Evolutionary conservation across 2,797 vertebrate species (phyloP).

Genomic region (Lacerta viridis): DNA sequence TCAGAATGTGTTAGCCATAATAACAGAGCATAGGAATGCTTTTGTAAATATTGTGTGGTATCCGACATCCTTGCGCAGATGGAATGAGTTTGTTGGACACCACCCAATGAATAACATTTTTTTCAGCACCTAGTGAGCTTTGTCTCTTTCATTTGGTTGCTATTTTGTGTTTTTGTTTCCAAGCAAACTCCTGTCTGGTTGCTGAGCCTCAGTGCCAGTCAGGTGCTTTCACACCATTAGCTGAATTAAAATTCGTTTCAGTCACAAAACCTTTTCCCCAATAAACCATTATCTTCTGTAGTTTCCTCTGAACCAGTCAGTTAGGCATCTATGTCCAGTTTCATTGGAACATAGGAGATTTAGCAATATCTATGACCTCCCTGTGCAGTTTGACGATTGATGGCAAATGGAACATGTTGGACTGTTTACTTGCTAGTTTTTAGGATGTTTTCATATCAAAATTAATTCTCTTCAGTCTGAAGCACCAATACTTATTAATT

Average conservation of each 20-base stretch:
- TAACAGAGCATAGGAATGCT: background rate
- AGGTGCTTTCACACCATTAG: background rate
- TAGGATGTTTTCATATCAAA: slow-evolving; percentile 32
- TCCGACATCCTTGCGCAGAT: too few relatives aligned
- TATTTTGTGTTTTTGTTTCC: background rate
- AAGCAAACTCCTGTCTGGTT: background rate
- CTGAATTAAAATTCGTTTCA: background rate
- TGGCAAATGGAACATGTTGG: slow-evolving; percentile 16
- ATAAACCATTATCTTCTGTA: background rate
- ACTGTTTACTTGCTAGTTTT: slow-evolving; percentile 13
- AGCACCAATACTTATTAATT: background rate
- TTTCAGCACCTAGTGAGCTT: background rate
- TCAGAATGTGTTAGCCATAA: background rate
- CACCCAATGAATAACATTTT: background rate
- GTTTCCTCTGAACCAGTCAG: background rate
- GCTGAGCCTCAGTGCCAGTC: background rate
- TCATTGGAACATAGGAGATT: slow-evolving; percentile 19
- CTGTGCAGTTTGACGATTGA: background rate
- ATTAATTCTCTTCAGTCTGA: slow-evolving; percentile 26
- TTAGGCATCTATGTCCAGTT: background rate
- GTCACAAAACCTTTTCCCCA: background rate
- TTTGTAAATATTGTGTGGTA: background rate
- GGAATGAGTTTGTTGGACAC: too few relatives aligned
- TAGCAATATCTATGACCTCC: background rate
- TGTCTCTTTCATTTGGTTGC: background rate